A percentile compares a stretch with the other conserved stretches of the same genome.
Conservation (phyloP, 1,140 invertebrate species). For the Pristionchus pacificus region DNA sequence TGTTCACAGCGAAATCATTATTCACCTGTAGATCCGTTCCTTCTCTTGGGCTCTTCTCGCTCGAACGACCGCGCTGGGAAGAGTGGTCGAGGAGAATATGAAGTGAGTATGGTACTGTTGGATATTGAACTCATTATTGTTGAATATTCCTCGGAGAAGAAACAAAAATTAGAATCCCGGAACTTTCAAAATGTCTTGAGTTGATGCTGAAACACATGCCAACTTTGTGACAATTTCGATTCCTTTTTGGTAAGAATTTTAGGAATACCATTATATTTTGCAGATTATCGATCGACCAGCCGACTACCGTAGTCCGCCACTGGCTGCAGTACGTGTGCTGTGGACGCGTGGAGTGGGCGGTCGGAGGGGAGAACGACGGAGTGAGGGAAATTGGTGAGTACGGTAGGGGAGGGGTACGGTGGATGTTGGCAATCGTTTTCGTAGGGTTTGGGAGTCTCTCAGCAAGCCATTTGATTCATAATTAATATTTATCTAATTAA, state of each 20-base stretch:
- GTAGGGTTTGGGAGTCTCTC: too few relatives aligned
- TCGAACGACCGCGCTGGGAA: not conserved
- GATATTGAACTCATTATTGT: not conserved
- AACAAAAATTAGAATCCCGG: not conserved
- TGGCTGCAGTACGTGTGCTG: not conserved
- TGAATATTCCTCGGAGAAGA: not conserved
- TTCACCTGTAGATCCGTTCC: not conserved
- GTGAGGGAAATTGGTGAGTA: not conserved
- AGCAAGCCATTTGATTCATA: too few relatives aligned
- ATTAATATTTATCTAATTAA: too few relatives aligned
- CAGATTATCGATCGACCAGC: not conserved
- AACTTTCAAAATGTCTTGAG: not conserved
- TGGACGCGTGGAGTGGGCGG: not conserved
- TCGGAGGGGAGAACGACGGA: not conserved
- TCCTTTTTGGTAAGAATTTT: too few relatives aligned
- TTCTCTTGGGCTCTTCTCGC: not conserved
- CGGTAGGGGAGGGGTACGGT: too few relatives aligned
- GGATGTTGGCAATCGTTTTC: too few relatives aligned
- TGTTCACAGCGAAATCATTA: too few relatives aligned
- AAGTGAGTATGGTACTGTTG: not conserved
- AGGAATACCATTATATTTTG: too few relatives aligned
- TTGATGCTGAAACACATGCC: not conserved
- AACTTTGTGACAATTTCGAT: not conserved
- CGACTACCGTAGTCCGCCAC: not conserved
- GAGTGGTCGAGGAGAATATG: not conserved